Conservation (phyloP, 2,113 vertebrate species). For the Pterocles gutturalis region DNA sequence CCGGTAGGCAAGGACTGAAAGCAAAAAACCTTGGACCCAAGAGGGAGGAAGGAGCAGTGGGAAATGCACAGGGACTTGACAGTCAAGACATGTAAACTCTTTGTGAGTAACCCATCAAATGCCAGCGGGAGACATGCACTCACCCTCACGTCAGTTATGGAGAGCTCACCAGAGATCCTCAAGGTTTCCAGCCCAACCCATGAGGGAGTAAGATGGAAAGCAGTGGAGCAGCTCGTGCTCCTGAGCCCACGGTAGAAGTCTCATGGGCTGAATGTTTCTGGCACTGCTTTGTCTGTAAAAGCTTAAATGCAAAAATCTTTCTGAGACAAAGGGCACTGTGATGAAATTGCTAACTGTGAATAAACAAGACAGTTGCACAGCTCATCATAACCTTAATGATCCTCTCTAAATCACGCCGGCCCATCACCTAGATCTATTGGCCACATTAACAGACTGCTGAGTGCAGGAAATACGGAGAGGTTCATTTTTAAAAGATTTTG, state of each 20-base stretch:
- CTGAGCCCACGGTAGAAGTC: neutral
- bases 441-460: slow-evolving; percentile 61
- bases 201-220: rapidly evolving
- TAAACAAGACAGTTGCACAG: slow-evolving; percentile 55
- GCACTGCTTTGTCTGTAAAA: neutral
- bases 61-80: neutral
- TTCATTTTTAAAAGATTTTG: slow-evolving; percentile 39
- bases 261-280: neutral
- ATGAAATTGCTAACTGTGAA: slow-evolving; percentile 37
- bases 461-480: slow-evolving; percentile 13
- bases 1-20: neutral
- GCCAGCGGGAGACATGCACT: rapidly evolving
- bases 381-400: slow-evolving; percentile 64
- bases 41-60: neutral
- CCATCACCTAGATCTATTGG: slow-evolving; percentile 56
- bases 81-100: neutral
- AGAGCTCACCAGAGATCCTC: neutral
- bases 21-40: neutral
- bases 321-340: neutral
- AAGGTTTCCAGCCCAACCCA: neutral
- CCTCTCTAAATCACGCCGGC: slow-evolving; percentile 40
- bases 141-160: rapidly evolving
- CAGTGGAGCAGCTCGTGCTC: neutral
- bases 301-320: neutral
- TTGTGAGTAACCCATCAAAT: neutral